These are phyloP conservation scores for Cheilosia soror DNA, from an alignment of 2,888 invertebrate species.

Conservation along the genomic window DNA sequence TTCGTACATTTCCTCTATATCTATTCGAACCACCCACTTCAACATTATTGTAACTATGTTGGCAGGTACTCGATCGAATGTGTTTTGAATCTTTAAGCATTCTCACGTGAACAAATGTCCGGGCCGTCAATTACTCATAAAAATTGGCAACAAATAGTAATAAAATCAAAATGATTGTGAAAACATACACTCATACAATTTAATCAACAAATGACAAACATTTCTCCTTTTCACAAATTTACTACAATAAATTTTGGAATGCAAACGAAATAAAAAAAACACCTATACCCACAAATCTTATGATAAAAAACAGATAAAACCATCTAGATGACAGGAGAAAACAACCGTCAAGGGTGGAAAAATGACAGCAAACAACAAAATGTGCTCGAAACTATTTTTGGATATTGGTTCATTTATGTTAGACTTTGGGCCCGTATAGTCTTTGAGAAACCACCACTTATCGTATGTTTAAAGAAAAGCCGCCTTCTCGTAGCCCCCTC, in stretches of 20 bases:
- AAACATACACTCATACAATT: neutral
- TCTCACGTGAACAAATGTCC: constrained; percentile 38
- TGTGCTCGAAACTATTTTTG: constrained; percentile 36
- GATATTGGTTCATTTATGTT: constrained; percentile 44
- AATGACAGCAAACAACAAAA: constrained; percentile 9
- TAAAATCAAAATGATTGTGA: constrained; percentile 1
- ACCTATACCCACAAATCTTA: neutral
- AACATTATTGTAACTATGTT: constrained; percentile 16
- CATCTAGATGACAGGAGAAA: constrained; percentile 8
- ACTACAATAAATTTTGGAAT: constrained; percentile 22
- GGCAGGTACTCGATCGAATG: constrained; percentile 11
- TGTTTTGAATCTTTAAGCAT: constrained; percentile 39
- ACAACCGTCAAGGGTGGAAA: constrained; percentile 9
- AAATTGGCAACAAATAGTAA: constrained; percentile 5
- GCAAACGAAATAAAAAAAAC: constrained; percentile 1
- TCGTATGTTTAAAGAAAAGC: neutral
- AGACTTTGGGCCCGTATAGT: constrained; percentile 7
- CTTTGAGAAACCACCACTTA: constrained; percentile 15
- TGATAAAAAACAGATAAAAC: constrained; percentile 26
- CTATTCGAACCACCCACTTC: constrained; percentile 22
- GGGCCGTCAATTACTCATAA: constrained; percentile 23
- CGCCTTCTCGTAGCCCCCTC: neutral
- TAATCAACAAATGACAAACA: constrained; percentile 1
- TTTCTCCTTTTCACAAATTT: neutral
- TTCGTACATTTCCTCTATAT: constrained; percentile 11